Evolutionary conservation across 2,888 invertebrate species (phyloP), one percentile per base, ranked within the genome.

Genomic region (Rotaria socialis): DNA sequence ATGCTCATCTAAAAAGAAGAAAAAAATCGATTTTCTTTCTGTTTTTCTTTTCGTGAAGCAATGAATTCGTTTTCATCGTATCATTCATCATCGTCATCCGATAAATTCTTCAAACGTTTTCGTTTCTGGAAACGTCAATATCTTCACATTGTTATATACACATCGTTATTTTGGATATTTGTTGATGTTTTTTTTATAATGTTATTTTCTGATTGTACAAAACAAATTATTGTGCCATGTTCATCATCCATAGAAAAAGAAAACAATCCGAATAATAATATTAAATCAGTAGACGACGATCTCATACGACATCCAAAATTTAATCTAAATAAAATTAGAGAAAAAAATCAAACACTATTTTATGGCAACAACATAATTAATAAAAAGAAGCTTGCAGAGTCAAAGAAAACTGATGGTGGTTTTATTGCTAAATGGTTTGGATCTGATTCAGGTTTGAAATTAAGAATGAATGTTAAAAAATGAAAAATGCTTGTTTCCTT

Each of bases 101-200:
- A 47, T 41, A 47, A 22, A 24, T 14, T 80, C 47, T 47, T 80
- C 0, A 80, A 80, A n/a, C 43, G 47, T 47, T 47, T 80, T 80
- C 80, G 80, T 80, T 24, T 80, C n/a, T 80, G 80, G 41, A 86
- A 85, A 74, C 55, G 75, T 35, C 85, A 85, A 74, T 80, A 86
- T 55, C 74, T 85, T 41, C 86, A 85, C 16, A 35, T 86, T 35
- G 85, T 86, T 16, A 35, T 86, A 5, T 50, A 85, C 41, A 85
- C 85, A n/a, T 85, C 85, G 5, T n/a, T 86, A 41, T 86, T 86
- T n/a, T 86, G 86, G 86, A 85, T 86, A 41, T 84, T 74, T 52
- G 24, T 86, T 24, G 86, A 86, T 80, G 50, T 74, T 2, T 86
- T 86, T 75, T 75, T 86, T 14, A 43, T 86, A 22, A 80, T 86